Base-by-base conservation (phyloP, 1,140 invertebrate genomes). In the Ceratina australensis region DNA sequence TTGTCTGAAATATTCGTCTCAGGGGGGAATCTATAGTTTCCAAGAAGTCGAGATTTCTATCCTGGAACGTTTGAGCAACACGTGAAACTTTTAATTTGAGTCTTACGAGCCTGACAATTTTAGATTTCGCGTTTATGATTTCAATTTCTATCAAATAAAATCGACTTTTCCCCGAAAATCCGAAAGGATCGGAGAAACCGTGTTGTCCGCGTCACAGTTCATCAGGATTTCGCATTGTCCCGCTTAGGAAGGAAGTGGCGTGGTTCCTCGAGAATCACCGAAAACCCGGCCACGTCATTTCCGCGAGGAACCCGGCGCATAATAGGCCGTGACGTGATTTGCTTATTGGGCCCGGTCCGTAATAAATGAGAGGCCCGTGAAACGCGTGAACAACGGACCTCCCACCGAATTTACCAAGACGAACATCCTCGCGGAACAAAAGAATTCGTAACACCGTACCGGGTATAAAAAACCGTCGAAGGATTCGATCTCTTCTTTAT, bases 221-320 rank as follows among this genome's bases (percentile, higher is more conserved):
- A 54, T 3, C 20, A 2, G 24, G 20, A 24, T 13, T n/a, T 52
- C 66, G n/a, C n/a, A 49, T 47, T 42, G 50, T 63, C n/a, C 50
- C 22, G 3, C 33, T 24, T 12, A 78, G 77, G 72, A 74, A 79
- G 63, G 71, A 73, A 72, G 42, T 26, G 47, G 54, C 52, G 42
- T 63, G 16, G 33, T 72, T 64, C 61, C 67, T 71, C 52, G 63
- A 42, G 79, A 76, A 72, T 78, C 16, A 60, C 47, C 42, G 52
- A 54, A 85, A 81, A 81, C 5, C 50, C 50, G 85, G 80, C 68
- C 33, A 81, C 75, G 78, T 87, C 86, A 87, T 85, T 83, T 87
- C 84, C 82, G 74, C 63, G 69, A 74, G 10, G 72, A 67, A 65
- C n/a, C 72, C 64, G 33, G 50, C 50, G 16, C 49, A 83, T 63